These are phyloP conservation scores for Ailuropoda melanoleuca DNA, from an alignment of 2,113 vertebrate species.

Conservation along the genomic window DNA sequence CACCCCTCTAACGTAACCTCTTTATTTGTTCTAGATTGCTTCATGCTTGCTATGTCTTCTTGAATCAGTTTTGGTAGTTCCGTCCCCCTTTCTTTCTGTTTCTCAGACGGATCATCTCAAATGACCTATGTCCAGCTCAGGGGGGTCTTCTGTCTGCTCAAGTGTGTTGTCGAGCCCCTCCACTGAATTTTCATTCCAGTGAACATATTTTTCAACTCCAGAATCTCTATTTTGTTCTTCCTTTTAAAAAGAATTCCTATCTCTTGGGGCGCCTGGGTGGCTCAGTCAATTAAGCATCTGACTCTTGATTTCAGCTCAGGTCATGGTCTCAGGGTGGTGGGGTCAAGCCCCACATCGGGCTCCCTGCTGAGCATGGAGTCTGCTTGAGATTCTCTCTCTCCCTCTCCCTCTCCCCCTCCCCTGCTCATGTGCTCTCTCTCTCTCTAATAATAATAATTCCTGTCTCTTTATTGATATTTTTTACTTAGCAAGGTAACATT, in stretches of 20 bases:
- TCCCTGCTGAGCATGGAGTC: background rate
- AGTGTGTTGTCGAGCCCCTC: background rate
- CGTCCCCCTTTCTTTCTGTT: background rate
- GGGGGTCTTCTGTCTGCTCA: background rate
- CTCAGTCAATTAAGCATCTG: background rate
- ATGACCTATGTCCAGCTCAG: background rate
- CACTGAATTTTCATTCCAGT: background rate
- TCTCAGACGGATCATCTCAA: background rate
- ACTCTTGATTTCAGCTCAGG: background rate
- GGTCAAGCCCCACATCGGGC: background rate
- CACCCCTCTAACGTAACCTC: background rate
- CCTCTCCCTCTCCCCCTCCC: background rate
- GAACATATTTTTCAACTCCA: background rate
- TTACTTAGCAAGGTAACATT: background rate
- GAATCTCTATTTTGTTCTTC: background rate
- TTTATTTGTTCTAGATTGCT: background rate
- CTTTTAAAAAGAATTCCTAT: background rate
- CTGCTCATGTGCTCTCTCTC: background rate
- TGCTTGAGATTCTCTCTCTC: background rate
- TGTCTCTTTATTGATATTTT: background rate
- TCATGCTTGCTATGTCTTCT: background rate
- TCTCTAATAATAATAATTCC: background rate
- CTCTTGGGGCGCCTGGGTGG: background rate
- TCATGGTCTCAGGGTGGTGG: background rate
- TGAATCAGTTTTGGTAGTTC: background rate